Evolutionary conservation across 2,113 vertebrate species (phyloP).

Genomic region (Elgaria multicarinata): DNA sequence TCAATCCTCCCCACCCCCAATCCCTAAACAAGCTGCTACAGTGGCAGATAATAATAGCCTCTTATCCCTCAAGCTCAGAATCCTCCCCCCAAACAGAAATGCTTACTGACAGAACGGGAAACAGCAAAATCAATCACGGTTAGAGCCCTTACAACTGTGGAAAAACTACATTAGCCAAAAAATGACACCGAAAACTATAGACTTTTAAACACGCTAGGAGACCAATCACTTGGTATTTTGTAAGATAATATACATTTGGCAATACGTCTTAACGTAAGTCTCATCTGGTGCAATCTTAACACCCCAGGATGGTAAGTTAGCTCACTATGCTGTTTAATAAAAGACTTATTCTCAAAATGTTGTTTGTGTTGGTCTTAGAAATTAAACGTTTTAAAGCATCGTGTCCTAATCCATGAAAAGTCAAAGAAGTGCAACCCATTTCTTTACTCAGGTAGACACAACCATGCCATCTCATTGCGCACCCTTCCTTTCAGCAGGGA

Average conservation of each 20-base stretch:
- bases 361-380: not conserved
- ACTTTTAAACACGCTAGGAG: not conserved
- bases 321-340: not conserved
- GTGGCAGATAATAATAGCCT: not conserved
- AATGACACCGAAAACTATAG: not conserved
- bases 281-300: not conserved
- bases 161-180: not conserved
- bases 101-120: no score
- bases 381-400: not conserved
- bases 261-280: not conserved
- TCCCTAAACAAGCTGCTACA: not conserved
- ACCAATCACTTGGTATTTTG: not conserved
- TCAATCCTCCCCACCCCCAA: not conserved
- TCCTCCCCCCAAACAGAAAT: not conserved
- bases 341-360: not conserved
- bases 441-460: not conserved
- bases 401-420: not conserved
- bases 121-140: not conserved
- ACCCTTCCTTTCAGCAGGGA: not conserved
- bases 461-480: not conserved
- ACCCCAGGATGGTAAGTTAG: not conserved
- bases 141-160: not conserved
- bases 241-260: not conserved
- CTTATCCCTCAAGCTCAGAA: not conserved
- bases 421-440: not conserved